Conservation (phyloP, 2,113 vertebrate species). For the Vidua macroura region DNA sequence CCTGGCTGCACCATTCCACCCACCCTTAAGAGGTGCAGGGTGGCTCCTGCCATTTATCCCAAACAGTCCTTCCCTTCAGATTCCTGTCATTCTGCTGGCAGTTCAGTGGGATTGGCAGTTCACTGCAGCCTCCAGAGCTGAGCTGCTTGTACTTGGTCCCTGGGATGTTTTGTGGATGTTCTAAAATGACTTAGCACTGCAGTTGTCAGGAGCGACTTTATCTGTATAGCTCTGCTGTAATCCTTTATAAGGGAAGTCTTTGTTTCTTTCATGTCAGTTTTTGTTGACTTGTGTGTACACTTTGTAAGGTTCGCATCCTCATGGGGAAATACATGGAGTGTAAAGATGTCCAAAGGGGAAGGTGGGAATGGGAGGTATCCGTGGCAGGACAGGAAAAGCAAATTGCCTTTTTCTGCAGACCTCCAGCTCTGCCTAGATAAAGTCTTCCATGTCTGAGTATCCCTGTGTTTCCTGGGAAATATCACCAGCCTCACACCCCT, state of each 20-base stretch:
- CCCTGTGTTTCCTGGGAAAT: background rate
- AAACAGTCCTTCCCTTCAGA: background rate
- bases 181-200: background rate
- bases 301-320: background rate
- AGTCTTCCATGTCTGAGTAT: fast-evolving
- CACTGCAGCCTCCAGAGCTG: background rate
- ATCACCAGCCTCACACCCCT: background rate
- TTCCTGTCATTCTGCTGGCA: background rate
- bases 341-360: background rate
- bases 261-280: background rate
- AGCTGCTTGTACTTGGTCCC: background rate
- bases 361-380: background rate
- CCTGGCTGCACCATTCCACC: background rate
- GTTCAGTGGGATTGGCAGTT: background rate
- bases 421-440: background rate
- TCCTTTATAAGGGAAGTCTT: background rate
- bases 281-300: background rate
- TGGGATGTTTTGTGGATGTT: background rate
- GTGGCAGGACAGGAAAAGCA: background rate
- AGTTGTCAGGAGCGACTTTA: background rate
- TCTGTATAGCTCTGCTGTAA: background rate
- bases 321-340: background rate
- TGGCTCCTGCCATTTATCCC: background rate
- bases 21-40: background rate
- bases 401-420: background rate